Conservation (phyloP, 1,140 invertebrate species). For the Agrilus planipennis region DNA sequence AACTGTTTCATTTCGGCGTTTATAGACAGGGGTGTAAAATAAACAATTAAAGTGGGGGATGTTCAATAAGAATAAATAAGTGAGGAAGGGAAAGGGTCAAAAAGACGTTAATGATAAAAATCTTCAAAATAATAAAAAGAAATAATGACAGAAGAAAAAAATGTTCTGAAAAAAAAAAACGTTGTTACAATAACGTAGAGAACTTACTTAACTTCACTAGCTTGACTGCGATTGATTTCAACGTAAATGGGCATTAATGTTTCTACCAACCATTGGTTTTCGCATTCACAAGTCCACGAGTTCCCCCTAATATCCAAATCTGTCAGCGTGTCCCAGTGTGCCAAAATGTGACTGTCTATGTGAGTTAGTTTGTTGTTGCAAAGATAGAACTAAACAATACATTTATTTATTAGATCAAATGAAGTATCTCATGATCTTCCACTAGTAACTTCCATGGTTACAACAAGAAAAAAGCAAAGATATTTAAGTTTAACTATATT, state of each 20-base stretch:
- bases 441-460: no score
- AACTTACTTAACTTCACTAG: slow-evolving; percentile 19
- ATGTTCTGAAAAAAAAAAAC: background rate
- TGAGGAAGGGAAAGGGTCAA: no score
- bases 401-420: no score
- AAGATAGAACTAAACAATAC: slow-evolving; percentile 43
- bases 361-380: slow-evolving; percentile 53
- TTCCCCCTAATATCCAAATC: slow-evolving; percentile 54
- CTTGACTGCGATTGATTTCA: slow-evolving; percentile 20
- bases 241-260: slow-evolving; percentile 38
- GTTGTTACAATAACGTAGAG: background rate
- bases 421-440: no score
- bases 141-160: background rate
- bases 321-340: slow-evolving; percentile 52
- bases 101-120: background rate
- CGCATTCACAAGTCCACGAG: slow-evolving; percentile 61
- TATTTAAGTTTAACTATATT: no score
- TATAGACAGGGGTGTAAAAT: no score
- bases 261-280: slow-evolving; percentile 59
- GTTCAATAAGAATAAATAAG: no score
- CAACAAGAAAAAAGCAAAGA: no score
- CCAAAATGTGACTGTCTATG: slow-evolving; percentile 44
- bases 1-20: background rate
- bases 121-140: background rate
- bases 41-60: no score